A percentile compares a stretch with the other conserved stretches of the same genome.
These are phyloP conservation scores for Nyctereutes procyonoides DNA, from an alignment of 2,113 vertebrate genomes.

Conservation along the genomic window DNA sequence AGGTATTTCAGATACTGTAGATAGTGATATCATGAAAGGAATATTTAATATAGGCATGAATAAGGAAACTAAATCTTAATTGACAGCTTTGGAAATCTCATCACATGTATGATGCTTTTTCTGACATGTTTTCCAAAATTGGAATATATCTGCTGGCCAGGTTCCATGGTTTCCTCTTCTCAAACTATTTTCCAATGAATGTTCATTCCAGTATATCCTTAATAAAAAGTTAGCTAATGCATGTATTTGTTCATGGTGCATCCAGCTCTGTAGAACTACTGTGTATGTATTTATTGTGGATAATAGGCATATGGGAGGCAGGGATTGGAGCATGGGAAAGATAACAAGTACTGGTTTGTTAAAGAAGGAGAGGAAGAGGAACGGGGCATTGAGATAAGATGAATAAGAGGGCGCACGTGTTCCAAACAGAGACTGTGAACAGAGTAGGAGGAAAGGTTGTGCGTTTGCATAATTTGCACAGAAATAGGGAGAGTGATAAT, in stretches of 20 bases:
- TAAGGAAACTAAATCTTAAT: neutral
- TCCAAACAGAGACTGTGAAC: neutral
- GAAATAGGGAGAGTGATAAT: neutral
- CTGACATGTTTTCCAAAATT: neutral
- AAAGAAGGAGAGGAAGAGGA: neutral
- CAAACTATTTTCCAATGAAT: neutral
- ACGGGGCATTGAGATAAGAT: accelerated
- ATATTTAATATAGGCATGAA: neutral
- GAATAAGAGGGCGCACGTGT: accelerated
- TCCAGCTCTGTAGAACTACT: neutral
- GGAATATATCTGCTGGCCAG: neutral
- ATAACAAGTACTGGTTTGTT: neutral
- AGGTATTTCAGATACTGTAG: slow-evolving; percentile 16
- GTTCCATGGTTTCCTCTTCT: neutral
- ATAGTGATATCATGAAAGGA: neutral
- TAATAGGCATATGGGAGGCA: neutral
- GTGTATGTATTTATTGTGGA: neutral
- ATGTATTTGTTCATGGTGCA: neutral
- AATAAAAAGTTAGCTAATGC: neutral
- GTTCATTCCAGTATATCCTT: neutral
- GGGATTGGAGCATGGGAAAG: neutral
- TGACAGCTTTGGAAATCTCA: neutral
- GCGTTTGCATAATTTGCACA: neutral
- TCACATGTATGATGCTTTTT: neutral
- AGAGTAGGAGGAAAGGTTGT: neutral